Percentiles rank a stretch among this genome's conserved stretches.
Conservation (phyloP, 1,140 invertebrate genomes). For the Drosophila busckii region DNA sequence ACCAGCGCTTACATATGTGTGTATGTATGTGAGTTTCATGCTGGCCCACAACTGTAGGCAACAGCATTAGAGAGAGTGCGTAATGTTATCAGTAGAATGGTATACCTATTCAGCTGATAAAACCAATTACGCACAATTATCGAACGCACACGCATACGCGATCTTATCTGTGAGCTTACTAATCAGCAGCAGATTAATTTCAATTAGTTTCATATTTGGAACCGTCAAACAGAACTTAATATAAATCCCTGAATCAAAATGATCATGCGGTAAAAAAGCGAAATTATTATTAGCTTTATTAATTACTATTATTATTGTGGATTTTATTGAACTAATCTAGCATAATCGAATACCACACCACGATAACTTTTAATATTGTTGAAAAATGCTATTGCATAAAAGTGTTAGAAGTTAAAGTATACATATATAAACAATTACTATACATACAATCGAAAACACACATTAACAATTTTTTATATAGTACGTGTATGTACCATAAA, state of each 20-base stretch:
- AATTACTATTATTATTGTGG: no score
- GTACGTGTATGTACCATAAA: no score
- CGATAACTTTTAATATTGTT: no score
- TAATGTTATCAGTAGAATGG: conserved; percentile 12
- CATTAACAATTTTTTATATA: no score
- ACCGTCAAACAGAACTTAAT: conserved; percentile 54
- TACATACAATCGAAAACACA: no score
- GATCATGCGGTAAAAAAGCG: no score
- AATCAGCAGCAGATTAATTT: conserved; percentile 68
- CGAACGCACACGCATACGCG: conserved; percentile 5
- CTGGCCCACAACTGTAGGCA: conserved; percentile 7
- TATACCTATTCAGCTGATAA: conserved; percentile 56
- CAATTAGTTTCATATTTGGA: conserved; percentile 53
- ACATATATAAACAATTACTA: no score
- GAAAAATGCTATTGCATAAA: no score
- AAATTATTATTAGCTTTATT: no score
- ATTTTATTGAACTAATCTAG: no score
- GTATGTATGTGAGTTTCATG: neutral
- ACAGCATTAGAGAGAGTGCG: conserved; percentile 7
- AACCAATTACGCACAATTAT: conserved; percentile 70
- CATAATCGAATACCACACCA: no score
- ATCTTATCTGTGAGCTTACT: conserved; percentile 52
- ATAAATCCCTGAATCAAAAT: conserved; percentile 66
- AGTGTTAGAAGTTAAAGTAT: no score
- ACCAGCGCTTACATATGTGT: neutral